Evolutionary conservation across 2,888 invertebrate genomes (phyloP).

Genomic region (Dasysyrphus albostriatus): DNA sequence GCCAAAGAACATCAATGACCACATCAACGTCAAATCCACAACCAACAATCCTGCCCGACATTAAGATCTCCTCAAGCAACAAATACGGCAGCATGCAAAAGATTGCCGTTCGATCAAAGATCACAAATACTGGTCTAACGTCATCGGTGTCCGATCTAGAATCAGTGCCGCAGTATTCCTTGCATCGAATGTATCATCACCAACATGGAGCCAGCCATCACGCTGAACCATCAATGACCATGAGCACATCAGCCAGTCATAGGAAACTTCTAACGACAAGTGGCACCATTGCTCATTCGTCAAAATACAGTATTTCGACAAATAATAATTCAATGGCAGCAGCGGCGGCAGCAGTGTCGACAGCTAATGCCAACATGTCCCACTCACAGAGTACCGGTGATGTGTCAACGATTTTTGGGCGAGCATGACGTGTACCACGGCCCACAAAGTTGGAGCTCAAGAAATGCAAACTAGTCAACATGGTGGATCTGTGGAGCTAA

Average conservation of each 20-base stretch:
- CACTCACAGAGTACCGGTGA: slow-evolving; percentile 88
- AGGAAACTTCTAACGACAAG: slow-evolving; percentile 80
- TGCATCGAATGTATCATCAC: slow-evolving; percentile 83
- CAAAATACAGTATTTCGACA: slow-evolving; percentile 81
- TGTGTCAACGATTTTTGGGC: slow-evolving; percentile 87
- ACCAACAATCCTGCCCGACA: slow-evolving; percentile 81
- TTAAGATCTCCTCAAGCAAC: slow-evolving; percentile 82
- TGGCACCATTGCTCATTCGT: slow-evolving; percentile 78
- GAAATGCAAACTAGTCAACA: slow-evolving; percentile 84
- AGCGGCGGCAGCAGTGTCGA: slow-evolving; percentile 75
- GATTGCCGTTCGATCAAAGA: slow-evolving; percentile 82
- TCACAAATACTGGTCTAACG: slow-evolving; percentile 78
- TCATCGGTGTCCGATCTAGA: slow-evolving; percentile 83
- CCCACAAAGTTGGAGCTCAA: slow-evolving; percentile 83
- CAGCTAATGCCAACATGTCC: slow-evolving; percentile 83
- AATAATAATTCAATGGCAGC: slow-evolving; percentile 80
- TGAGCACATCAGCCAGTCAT: slow-evolving; percentile 80
- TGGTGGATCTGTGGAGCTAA: slow-evolving; percentile 84
- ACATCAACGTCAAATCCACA: slow-evolving; percentile 79
- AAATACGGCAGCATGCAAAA: slow-evolving; percentile 83
- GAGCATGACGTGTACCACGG: slow-evolving; percentile 86
- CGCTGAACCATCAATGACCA: slow-evolving; percentile 77
- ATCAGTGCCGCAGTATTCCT: slow-evolving; percentile 83
- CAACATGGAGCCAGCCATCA: slow-evolving; percentile 78
- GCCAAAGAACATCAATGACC: slow-evolving; percentile 76